phyloP scores from a whole-genome alignment of 2,888 invertebrate species.

The Platycnemis pennipes region DNA sequence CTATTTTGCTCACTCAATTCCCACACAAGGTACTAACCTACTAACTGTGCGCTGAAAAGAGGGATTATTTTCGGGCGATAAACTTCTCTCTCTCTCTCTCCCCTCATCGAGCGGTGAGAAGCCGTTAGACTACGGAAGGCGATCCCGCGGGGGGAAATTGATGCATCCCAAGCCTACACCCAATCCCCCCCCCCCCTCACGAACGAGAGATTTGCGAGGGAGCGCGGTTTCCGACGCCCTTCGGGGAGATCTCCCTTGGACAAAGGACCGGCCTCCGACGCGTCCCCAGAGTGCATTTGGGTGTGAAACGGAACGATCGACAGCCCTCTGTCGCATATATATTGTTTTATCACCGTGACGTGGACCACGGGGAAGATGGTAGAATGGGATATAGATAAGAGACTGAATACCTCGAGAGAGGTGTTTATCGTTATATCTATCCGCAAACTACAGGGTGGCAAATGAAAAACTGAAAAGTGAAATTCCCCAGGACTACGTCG shows the following conservation, averaged over 20 bases:
- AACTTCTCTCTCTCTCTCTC: not conserved
- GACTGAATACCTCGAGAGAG: no score
- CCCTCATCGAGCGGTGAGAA: not conserved
- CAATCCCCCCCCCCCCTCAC: not conserved
- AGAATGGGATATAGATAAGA: no score
- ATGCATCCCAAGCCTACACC: not conserved
- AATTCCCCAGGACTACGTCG: no score
- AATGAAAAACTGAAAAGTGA: no score
- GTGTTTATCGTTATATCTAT: no score
- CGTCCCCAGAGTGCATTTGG: not conserved
- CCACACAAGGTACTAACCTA: no score
- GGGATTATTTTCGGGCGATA: not conserved
- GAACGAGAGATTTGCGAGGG: not conserved
- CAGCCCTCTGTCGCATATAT: not conserved
- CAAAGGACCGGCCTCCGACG: not conserved
- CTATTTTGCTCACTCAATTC: no score
- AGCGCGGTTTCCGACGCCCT: not conserved
- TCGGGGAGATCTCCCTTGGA: not conserved
- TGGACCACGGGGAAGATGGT: no score
- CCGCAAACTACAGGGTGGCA: no score
- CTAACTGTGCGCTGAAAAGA: not conserved
- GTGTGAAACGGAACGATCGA: not conserved
- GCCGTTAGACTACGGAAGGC: not conserved
- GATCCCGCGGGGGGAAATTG: not conserved
- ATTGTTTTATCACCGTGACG: no score